These are phyloP conservation scores for Stenurella melanura DNA, from an alignment of 2,888 invertebrate species.

Conservation along the genomic window DNA sequence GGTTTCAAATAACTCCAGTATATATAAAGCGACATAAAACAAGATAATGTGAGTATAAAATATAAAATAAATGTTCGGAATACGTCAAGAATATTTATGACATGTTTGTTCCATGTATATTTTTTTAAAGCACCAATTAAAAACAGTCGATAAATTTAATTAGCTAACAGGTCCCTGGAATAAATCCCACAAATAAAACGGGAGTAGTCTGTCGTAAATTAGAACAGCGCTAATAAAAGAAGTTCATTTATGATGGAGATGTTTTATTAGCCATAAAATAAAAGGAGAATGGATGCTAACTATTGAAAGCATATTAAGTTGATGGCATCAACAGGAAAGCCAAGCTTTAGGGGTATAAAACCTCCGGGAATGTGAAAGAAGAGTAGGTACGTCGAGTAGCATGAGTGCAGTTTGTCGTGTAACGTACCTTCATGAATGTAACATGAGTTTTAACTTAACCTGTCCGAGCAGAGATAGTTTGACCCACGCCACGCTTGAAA, in stretches of 20 bases:
- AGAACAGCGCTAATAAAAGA: slow-evolving; percentile 31
- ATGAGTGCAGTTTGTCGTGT: slow-evolving; percentile 60
- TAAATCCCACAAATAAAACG: slow-evolving; percentile 12
- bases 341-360: slow-evolving; percentile 46
- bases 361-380: slow-evolving; percentile 47
- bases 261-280: slow-evolving; percentile 39
- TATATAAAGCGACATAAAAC: neutral
- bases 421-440: slow-evolving; percentile 63
- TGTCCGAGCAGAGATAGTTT: slow-evolving; percentile 54
- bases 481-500: slow-evolving; percentile 51
- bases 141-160: slow-evolving; percentile 20
- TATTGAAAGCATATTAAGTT: slow-evolving; percentile 52
- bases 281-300: slow-evolving; percentile 30
- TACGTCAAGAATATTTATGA: slow-evolving; percentile 6
- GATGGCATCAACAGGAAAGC: slow-evolving; percentile 43
- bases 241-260: slow-evolving; percentile 27
- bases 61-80: neutral
- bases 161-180: slow-evolving; percentile 13
- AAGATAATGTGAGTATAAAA: neutral
- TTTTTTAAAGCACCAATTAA: slow-evolving; percentile 1
- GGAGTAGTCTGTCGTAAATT: slow-evolving; percentile 15
- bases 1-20: too few species aligned
- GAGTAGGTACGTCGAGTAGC: slow-evolving; percentile 49
- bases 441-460: slow-evolving; percentile 64
- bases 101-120: neutral